Evolutionary conservation across 2,113 vertebrate species (phyloP), one percentile per base, ranked within the genome.

Genomic region (Pycnonotus jocosus): DNA sequence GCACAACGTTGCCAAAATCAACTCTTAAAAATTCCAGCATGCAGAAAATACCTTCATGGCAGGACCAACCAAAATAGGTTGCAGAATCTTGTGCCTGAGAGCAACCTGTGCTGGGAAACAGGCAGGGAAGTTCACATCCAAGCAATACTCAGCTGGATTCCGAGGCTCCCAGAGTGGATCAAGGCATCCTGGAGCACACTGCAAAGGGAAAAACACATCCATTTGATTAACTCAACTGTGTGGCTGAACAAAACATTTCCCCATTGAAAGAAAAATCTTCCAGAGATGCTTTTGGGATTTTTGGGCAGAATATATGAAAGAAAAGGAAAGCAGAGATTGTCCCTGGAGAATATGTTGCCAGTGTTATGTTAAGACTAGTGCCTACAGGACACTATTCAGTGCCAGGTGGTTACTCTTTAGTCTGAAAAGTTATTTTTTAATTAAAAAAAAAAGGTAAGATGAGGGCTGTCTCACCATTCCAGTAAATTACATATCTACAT

Each of bases 271-370:
- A 70, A 87, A 69, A 91, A 42, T 38, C 40, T 79, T 69, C 45
- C 61, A 79, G 81, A 65, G 58, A 62, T 30, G 69, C 53, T 40
- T 85, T 69, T 65, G 48, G 57, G 78, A 81, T 68, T 85, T 56
- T 64, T 66, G 72, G 76, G 38, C 56, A 71, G 89, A 51, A 65
- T 54, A 65, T 10, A 57, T 57, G 65, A 57, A 74, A 76, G 38
- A 37, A 83, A 87, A 92, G 73, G 37, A 69, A 69, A 90, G 85
- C 19, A 4, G 24, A 84, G 48, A 58, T 61, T 87, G 73, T 93
- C 56, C 50, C 30, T 38, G 21, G 33, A 81, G 62, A 65, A 30
- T 8, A 31, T 0, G 0, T 19, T 87, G 31, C 2, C 2, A 54
- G 20, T 35, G 18, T n/a, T 53, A 22, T 0, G 0, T 56, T 74